Conservation (phyloP, 1,140 invertebrate species). For the Melitaea cinxia region DNA sequence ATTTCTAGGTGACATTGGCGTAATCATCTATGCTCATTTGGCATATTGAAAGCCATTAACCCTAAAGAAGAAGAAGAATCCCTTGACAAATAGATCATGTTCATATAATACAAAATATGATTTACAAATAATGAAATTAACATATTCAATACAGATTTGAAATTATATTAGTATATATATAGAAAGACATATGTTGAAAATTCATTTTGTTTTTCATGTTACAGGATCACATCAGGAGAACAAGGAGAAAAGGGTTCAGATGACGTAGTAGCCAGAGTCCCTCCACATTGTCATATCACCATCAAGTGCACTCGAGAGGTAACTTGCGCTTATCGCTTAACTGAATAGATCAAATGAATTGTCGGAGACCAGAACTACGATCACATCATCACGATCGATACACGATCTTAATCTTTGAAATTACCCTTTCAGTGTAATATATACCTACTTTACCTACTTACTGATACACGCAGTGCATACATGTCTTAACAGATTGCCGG, state of each 20-base stretch:
- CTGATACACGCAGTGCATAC: slow-evolving; percentile 11
- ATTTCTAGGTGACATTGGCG: no score
- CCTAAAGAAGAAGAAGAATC: no score
- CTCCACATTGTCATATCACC: slow-evolving; percentile 96
- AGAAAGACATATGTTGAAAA: background rate
- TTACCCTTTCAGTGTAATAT: background rate
- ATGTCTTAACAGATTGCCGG: slow-evolving; percentile 89
- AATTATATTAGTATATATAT: background rate
- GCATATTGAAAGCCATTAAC: no score
- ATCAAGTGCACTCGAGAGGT: slow-evolving; percentile 95
- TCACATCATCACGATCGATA: no score
- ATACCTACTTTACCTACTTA: background rate
- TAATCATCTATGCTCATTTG: no score
- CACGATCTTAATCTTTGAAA: no score
- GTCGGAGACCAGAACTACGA: no score
- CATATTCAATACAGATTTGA: background rate
- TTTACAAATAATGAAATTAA: no score
- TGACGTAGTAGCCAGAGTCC: slow-evolving; percentile 76
- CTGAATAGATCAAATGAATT: background rate
- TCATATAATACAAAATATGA: no score
- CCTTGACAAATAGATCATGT: no score
- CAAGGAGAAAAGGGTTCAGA: slow-evolving; percentile 59
- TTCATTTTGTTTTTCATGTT: background rate
- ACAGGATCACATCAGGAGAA: slow-evolving; percentile 58
- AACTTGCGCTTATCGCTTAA: slow-evolving; percentile 46